Conservation (phyloP, 2,113 vertebrate genomes). For the Channa argus region DNA sequence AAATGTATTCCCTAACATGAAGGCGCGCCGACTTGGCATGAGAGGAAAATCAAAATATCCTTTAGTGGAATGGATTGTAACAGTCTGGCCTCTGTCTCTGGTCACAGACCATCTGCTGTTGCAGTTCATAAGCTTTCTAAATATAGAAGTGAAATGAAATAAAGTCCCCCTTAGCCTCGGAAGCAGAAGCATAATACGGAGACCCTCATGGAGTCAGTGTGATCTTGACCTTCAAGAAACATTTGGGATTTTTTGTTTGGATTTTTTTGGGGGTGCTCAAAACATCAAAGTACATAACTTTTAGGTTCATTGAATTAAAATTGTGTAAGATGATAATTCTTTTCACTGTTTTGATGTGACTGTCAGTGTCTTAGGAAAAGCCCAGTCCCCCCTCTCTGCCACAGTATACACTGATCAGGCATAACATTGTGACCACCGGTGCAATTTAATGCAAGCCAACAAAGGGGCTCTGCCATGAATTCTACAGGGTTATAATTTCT, state of each 20-base stretch:
- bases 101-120: slow-evolving; percentile 83
- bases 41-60: slow-evolving; percentile 99
- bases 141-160: slow-evolving; percentile 86
- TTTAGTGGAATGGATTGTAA: slow-evolving; percentile 83
- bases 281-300: too few relatives aligned
- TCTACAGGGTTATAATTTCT: too few relatives aligned
- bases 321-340: too few relatives aligned
- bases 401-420: too few relatives aligned
- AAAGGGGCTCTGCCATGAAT: too few relatives aligned
- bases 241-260: slow-evolving; percentile 20
- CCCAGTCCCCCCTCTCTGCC: too few relatives aligned
- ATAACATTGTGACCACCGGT: too few relatives aligned
- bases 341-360: too few relatives aligned
- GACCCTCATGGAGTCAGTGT: slow-evolving; percentile 54
- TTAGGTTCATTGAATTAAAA: too few relatives aligned
- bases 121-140: slow-evolving; percentile 83
- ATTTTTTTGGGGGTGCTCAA: too few relatives aligned
- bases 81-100: slow-evolving; percentile 71
- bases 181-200: slow-evolving; percentile 65
- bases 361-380: too few relatives aligned
- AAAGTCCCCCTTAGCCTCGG: slow-evolving; percentile 63
- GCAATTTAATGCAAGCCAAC: too few relatives aligned
- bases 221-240: slow-evolving; percentile 72
- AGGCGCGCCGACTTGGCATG: slow-evolving; percentile 98
- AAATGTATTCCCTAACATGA: slow-evolving; percentile 99